Evolutionary conservation across 2,113 vertebrate genomes (phyloP).

Genomic region (Poecilia latipinna): DNA sequence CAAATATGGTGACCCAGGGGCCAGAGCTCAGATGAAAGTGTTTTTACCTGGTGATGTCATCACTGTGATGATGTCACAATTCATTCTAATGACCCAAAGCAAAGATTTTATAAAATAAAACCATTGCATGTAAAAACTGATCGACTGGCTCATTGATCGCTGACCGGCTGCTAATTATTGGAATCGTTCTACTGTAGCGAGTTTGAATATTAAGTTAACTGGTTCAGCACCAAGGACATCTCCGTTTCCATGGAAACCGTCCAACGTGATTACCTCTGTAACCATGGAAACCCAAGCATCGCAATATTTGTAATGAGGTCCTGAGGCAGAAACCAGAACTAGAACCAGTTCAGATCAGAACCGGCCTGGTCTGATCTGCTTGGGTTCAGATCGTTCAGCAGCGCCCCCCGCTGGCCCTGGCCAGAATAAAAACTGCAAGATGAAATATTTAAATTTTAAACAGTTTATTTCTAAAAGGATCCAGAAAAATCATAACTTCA

Average conservation of each 20-base stretch:
- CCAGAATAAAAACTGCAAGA: too few relatives aligned
- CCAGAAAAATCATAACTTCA: too few relatives aligned
- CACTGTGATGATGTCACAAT: slow-evolving; percentile 59
- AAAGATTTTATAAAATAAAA: slow-evolving; percentile 78
- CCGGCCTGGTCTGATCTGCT: too few relatives aligned
- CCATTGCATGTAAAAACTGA: slow-evolving; percentile 24
- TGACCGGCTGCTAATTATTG: too few relatives aligned
- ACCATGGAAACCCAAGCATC: not conserved
- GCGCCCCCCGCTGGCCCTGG: too few relatives aligned
- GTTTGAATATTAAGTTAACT: too few relatives aligned
- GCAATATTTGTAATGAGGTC: not conserved
- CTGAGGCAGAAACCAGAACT: too few relatives aligned
- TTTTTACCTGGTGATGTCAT: slow-evolving; percentile 65
- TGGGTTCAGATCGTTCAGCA: too few relatives aligned
- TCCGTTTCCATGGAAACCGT: too few relatives aligned
- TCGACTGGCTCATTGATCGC: not conserved
- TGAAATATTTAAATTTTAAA: not conserved
- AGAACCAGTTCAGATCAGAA: too few relatives aligned
- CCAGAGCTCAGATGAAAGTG: slow-evolving; percentile 44
- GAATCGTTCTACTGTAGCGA: too few relatives aligned
- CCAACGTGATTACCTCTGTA: not conserved
- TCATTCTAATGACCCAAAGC: slow-evolving; percentile 71
- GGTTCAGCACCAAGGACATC: too few relatives aligned
- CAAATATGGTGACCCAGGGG: slow-evolving; percentile 46
- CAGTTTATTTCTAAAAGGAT: not conserved